These are phyloP conservation scores for Microtus agrestis DNA, from an alignment of 2,797 vertebrate genomes.

Conservation along the genomic window DNA sequence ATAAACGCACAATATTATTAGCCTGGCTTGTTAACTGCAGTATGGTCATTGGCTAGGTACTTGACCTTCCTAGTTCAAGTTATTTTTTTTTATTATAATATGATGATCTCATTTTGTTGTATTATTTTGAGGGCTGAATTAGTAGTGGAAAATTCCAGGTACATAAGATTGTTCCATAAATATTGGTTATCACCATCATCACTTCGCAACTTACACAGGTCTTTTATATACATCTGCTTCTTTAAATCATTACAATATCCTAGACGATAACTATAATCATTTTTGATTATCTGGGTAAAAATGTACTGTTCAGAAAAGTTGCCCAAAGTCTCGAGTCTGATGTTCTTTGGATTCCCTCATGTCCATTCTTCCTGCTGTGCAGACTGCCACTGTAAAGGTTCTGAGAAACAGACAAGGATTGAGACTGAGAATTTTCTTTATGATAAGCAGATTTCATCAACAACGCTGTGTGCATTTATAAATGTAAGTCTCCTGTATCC, in stretches of 20 bases:
- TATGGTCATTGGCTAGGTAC: background rate
- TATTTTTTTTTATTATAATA: constrained; percentile 6
- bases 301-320: background rate
- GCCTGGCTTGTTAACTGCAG: background rate
- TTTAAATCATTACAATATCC: background rate
- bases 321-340: background rate
- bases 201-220: background rate
- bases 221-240: constrained; percentile 1
- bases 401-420: no score
- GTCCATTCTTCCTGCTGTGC: background rate
- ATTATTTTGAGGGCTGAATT: background rate
- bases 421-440: background rate
- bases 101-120: background rate
- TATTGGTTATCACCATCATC: background rate
- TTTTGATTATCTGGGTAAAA: background rate
- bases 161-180: background rate
- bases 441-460: background rate
- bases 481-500: background rate
- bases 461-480: background rate
- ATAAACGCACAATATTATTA: background rate
- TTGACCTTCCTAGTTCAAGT: background rate
- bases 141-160: background rate
- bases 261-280: background rate
- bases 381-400: background rate
- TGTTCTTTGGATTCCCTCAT: background rate